Base-by-base conservation (phyloP, 2,797 vertebrate genomes). In the Protonibea diacanthus region DNA sequence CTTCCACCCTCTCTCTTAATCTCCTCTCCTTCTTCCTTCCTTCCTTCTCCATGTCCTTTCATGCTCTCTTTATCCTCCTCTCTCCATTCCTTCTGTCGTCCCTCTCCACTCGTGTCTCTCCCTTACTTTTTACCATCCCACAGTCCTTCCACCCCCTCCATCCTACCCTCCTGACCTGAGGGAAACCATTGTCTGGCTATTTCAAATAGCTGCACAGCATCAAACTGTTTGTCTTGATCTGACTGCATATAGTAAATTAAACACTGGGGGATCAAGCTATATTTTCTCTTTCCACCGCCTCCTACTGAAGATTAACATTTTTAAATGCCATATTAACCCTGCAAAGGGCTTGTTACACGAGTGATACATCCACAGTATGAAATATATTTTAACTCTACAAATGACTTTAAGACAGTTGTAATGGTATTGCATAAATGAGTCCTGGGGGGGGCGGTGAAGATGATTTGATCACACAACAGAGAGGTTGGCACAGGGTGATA, bases 1-100 rank as follows among this genome's bases (percentile, higher is more conserved):
- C 76, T 83, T 56, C 57, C 18, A 55, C 81, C 66, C 66, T 65
- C 51, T 71, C 58, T 72, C 63, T 45, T 64, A 65, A 23, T 18
- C 40, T 40, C 23, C 21, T 52, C 58, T 59, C 33, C 44, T 44
- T 42, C 60, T 18, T 65, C 52, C 57, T 10, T 62, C 27, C 45
- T 25, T 73, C 61, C 42, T n/a, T 27, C 21, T 40, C 27, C 47
- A 3, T 70, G 5, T 47, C 48, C 38, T 40, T 29, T 71, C 62
- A 56, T 48, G 14, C 44, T n/a, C 44, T 49, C 29, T 67, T 56
- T 57, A 6, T 48, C 18, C 27, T 6, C 56, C 42, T 76, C 65
- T 51, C 51, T 62, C 65, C 38, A 8, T 14, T 65, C 52, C 60
- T 44, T 48, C 25, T 42, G 29, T 57, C 44, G 53, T 65, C 56